Evolutionary conservation across 2,888 invertebrate species (phyloP), one percentile per base, ranked within the genome.

Genomic region (Ophion slaviceki): DNA sequence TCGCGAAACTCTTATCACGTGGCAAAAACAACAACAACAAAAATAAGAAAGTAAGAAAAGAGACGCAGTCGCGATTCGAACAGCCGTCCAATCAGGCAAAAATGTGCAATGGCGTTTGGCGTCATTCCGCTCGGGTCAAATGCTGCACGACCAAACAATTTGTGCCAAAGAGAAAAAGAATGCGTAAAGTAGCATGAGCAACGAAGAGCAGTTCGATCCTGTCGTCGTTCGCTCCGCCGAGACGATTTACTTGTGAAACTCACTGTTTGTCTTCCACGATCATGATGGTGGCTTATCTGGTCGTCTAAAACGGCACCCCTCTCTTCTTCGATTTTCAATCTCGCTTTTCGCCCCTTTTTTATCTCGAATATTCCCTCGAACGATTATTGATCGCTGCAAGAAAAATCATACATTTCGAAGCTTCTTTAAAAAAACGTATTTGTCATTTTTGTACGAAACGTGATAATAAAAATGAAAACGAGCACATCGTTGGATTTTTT

Each of bases 191-290:
- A 32, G 17, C 36, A 24, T 40, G 77, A 36, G 68, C 82, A 64
- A 71, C 61, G 71, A 62, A 78, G 68, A 61, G 45, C 24, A 53
- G 68, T 64, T 24, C 68, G 62, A 64, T 57, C 53, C 53, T 47
- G 47, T 47, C 47, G 47, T 4, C 47, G 47, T 47, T 47, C 47
- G 47, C 47, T 47, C 3, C 11, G 47, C 47, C 47, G 47, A 14
- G 47, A 47, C 11, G 2, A 45, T 45, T 45, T 17, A 14, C 47
- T 47, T 47, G 80, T 66, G 76, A 83, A 86, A 94, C 94, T 94
- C 93, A 94, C 94, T 91, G 92, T 92, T 93, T 94, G 86, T 94
- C 93, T 89, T 94, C 94, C 91, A 94, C 93, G 92, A 94, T 94
- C 94, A 94, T 94, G 93, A 87, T 93, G 93, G 87, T 88, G 90